Percentiles rank a stretch among this genome's conserved stretches.
These are phyloP conservation scores for Heterocephalus glaber DNA, from an alignment of 2,113 vertebrate species.

Conservation along the genomic window DNA sequence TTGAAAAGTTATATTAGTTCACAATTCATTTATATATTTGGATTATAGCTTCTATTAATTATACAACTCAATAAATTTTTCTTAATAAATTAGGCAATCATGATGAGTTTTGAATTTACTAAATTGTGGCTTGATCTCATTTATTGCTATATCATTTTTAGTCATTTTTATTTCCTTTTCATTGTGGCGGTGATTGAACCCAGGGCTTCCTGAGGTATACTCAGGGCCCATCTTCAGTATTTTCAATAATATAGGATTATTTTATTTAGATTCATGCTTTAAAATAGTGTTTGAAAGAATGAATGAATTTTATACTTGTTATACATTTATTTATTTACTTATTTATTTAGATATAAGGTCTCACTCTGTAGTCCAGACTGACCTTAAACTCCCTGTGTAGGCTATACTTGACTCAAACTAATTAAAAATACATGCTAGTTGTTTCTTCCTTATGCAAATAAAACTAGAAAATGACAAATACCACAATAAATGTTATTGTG, in stretches of 20 bases:
- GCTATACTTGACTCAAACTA: not conserved
- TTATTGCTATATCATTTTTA: not conserved
- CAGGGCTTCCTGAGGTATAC: not conserved
- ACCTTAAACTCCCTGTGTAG: not conserved
- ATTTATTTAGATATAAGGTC: not conserved
- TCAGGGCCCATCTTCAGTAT: not conserved
- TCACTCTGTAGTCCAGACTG: not conserved
- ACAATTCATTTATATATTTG: not conserved
- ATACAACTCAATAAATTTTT: not conserved
- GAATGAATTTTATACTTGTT: not conserved
- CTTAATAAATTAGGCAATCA: not conserved
- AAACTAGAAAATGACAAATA: not conserved
- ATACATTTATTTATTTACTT: not conserved
- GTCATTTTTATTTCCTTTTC: not conserved
- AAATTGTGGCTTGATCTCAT: not conserved
- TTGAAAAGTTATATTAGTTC: not conserved
- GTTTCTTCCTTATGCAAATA: not conserved
- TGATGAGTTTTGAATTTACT: not conserved
- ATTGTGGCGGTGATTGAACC: not conserved
- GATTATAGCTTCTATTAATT: not conserved
- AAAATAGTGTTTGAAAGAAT: not conserved
- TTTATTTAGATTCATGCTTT: not conserved
- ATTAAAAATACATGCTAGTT: not conserved
- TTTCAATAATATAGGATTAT: not conserved
- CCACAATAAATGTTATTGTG: not conserved